Base-by-base conservation (phyloP, 2,888 invertebrate species). In the Cryptosula pallasiana region DNA sequence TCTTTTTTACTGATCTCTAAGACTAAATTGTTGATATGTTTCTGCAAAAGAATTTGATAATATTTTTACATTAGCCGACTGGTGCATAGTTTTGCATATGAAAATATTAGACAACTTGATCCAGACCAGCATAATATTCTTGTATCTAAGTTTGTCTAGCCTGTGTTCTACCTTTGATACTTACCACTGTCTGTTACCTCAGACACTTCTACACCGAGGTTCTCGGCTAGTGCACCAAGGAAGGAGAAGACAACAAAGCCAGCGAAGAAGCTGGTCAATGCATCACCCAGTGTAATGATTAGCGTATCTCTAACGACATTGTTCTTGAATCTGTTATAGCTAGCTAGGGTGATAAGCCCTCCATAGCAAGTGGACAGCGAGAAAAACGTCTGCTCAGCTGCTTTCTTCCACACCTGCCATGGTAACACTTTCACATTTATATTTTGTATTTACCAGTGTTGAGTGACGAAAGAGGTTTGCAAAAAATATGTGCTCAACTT, bases 221-320 rank as follows among this genome's bases (percentile, higher is more conserved):
- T 75, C 0, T 76, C 55, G 13, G 83, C 79, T 69, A 83, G 73
- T 74, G 78, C 78, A 1, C 83, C 83, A 16, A 83, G 76, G 75
- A 80, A 83, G 36, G 82, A 81, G 75, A 83, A 83, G 71, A 83
- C 81, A 69, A 83, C 82, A 74, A 83, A 83, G 0, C 83, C 83
- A 23, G 83, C 83, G 73, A 83, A 83, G 71, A 83, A 78, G 72
- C 81, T 81, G 16, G 83, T 83, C 54, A 80, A 71, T 71, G 81
- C 80, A 76, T 83, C 83, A 3, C 80, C 80, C 34, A 83, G 71
- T 0, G 80, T 76, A 1, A 83, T 81, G 27, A 80, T 76, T 27
- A 83, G 69, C 0, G 82, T 75, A 72, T 83, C 83, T 72, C 82
- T 82, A 76, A 34, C 75, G 76, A 45, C 70, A 29, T 71, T 70